Conservation (phyloP, 2,888 invertebrate genomes). For the Nephrotoma appendiculata region DNA sequence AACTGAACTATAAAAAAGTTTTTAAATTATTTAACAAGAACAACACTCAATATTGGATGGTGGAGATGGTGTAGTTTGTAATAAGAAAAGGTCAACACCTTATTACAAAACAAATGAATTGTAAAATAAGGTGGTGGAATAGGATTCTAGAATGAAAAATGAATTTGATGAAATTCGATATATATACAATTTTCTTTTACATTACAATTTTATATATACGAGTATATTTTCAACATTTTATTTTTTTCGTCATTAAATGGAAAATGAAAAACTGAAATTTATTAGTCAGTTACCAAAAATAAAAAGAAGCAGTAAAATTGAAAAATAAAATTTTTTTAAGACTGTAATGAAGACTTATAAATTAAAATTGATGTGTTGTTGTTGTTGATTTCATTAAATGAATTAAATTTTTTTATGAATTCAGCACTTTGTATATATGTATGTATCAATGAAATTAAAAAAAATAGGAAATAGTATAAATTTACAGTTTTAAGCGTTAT, state of each 20-base stretch:
- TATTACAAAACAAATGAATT: neutral
- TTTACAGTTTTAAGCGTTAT: neutral
- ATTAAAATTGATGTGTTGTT: neutral
- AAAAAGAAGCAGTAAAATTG: neutral
- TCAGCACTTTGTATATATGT: neutral
- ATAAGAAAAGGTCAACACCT: neutral
- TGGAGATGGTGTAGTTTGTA: neutral
- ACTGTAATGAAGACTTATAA: neutral
- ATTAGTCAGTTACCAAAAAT: neutral
- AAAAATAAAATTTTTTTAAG: neutral
- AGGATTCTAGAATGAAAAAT: neutral
- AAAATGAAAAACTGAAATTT: neutral
- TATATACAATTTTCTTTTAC: neutral
- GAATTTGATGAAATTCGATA: neutral
- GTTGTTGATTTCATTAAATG: neutral
- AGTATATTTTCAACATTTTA: neutral
- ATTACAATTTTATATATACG: neutral
- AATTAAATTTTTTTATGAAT: neutral
- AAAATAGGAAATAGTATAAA: neutral
- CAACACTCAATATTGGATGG: too few species aligned
- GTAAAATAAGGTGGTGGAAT: neutral
- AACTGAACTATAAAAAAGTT: too few species aligned
- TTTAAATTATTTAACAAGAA: too few species aligned
- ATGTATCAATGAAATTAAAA: neutral
- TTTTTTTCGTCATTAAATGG: neutral